These are phyloP conservation scores for Chrysochloris asiatica DNA, from an alignment of 2,113 vertebrate species.

Conservation along the genomic window DNA sequence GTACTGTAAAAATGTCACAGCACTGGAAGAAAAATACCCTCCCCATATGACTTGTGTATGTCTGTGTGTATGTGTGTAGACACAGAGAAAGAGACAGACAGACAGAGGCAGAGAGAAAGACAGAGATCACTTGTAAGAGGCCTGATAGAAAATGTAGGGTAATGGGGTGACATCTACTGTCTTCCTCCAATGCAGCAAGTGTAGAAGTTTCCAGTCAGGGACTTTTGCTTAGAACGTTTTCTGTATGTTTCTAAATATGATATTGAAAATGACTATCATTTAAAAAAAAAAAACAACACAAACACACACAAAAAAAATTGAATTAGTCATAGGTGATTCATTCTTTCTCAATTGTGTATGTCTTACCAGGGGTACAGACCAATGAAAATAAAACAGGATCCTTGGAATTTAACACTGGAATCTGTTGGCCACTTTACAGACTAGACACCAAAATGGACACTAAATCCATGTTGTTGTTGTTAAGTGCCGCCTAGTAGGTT, in stretches of 20 bases:
- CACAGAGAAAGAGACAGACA: neutral
- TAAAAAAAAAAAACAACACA: neutral
- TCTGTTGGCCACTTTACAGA: neutral
- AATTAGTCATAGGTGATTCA: neutral
- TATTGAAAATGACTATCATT: neutral
- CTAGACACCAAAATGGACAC: neutral
- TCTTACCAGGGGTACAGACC: neutral
- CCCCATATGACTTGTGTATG: neutral
- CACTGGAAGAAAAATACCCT: conserved; percentile 53
- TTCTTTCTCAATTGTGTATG: neutral
- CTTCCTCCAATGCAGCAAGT: neutral
- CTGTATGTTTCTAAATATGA: neutral
- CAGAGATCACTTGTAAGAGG: neutral
- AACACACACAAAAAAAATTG: no score
- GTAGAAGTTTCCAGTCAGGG: neutral
- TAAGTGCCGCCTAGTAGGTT: no score
- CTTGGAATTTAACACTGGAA: neutral
- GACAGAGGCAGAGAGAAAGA: neutral
- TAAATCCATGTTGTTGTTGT: neutral
- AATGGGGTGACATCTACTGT: neutral
- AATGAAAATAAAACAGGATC: neutral
- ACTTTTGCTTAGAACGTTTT: neutral
- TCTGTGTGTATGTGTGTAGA: neutral
- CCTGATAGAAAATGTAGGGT: neutral
- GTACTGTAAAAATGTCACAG: conserved; percentile 44